Conservation (phyloP, 2,888 invertebrate genomes). For the Leistus spinibarbis region DNA sequence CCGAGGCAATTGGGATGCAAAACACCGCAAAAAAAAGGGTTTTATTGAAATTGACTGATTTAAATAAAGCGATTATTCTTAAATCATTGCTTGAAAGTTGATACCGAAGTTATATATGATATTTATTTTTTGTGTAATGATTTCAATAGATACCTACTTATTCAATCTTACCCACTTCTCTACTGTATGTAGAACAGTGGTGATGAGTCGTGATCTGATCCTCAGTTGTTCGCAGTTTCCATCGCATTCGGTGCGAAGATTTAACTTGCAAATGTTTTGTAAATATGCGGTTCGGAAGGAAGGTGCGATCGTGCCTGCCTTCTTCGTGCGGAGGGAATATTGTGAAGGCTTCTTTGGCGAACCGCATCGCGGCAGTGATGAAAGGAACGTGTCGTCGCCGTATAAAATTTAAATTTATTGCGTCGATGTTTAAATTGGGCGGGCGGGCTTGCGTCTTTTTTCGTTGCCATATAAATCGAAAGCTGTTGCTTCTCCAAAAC, state of each 20-base stretch:
- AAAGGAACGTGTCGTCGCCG: neutral
- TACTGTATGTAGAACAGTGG: too few species aligned
- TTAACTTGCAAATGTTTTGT: conserved; percentile 40
- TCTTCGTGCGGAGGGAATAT: conserved; percentile 6
- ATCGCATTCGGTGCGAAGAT: conserved; percentile 2
- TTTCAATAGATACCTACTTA: neutral
- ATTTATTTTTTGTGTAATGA: too few species aligned
- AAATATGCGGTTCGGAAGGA: conserved; percentile 32
- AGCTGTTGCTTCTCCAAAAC: conserved; percentile 1
- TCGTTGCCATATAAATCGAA: neutral
- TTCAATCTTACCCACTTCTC: neutral
- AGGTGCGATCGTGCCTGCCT: conserved; percentile 8
- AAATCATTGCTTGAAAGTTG: neutral
- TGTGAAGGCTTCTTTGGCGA: neutral
- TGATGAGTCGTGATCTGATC: neutral
- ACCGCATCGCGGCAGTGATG: neutral
- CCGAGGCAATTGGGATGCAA: neutral
- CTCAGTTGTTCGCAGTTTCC: neutral
- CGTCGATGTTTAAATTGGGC: conserved; percentile 11
- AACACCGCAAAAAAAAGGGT: neutral
- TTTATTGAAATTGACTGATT: neutral
- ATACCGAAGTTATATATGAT: too few species aligned
- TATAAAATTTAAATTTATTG: conserved; percentile 17
- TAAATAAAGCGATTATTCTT: neutral
- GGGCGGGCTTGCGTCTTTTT: conserved; percentile 1